phyloP scores from a whole-genome alignment of 2,888 invertebrate species.

The Andricus curvator region DNA sequence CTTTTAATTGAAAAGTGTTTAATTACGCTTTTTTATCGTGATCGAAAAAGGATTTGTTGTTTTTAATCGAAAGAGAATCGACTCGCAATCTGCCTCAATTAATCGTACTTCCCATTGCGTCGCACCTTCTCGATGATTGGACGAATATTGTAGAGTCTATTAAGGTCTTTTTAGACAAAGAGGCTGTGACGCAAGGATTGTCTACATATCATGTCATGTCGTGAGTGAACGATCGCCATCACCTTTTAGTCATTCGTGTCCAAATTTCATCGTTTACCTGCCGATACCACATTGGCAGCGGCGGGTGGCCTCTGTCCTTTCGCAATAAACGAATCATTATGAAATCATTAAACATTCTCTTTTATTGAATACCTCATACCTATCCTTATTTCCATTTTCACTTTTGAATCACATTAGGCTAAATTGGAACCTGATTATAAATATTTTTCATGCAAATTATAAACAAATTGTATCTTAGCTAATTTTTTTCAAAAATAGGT shows the following conservation, averaged over 20 bases:
- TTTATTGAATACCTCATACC: slow-evolving; percentile 28
- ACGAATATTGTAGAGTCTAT: slow-evolving; percentile 25
- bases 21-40: slow-evolving; percentile 25
- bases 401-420: background rate
- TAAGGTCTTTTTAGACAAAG: slow-evolving; percentile 24
- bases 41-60: slow-evolving; percentile 45
- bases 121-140: slow-evolving; percentile 45
- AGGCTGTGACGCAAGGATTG: slow-evolving; percentile 47
- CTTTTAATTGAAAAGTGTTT: background rate
- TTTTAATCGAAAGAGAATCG: slow-evolving; percentile 38
- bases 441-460: no score
- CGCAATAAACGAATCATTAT: slow-evolving; percentile 77
- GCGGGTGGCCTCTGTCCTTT: slow-evolving; percentile 73
- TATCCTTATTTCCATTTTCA: slow-evolving; percentile 34
- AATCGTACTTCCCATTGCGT: slow-evolving; percentile 59
- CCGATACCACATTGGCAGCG: slow-evolving; percentile 73
- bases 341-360: slow-evolving; percentile 60
- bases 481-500: no score
- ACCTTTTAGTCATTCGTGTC: slow-evolving; percentile 77
- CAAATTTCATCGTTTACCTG: slow-evolving; percentile 64
- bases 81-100: slow-evolving; percentile 62
- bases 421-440: no score
- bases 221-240: slow-evolving; percentile 73
- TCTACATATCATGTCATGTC: slow-evolving; percentile 75
- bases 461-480: no score